Evolutionary conservation across 1,140 invertebrate genomes (phyloP), one percentile per base, ranked within the genome.

Genomic region (Medauroidea extradentata): DNA sequence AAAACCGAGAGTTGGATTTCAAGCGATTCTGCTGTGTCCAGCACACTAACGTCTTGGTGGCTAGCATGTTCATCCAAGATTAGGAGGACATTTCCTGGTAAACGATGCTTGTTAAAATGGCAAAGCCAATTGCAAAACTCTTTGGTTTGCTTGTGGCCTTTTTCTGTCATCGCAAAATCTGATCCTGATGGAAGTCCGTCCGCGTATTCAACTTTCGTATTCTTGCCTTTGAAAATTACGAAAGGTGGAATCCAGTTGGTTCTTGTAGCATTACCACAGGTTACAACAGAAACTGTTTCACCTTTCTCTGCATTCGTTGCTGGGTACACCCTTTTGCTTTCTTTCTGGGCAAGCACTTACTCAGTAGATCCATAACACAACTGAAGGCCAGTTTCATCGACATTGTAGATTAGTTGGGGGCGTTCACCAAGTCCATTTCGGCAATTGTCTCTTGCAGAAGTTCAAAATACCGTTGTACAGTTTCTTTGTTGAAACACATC

Each of bases 371-470:
- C 38, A 25, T 57, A 48, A 5, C 39, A 24, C 16, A 53, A 18
- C 19, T 59, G 57, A 16, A 59, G 23, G 8, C 50, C 57, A 53
- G 49, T 41, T 53, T 59, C 50, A 50, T 59, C 51, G 19, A 53
- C 57, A 42, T 59, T 54, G 23, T 39, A 59, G 16, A 59, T 53
- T n/a, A 41, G 38, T 42, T 59, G 50, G 0, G 14, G 50, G 16
- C 44, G 23, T 24, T 59, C 25, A 18, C 29, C 13, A 53, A 53
- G 27, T 2, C 3, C 8, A 7, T 19, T 44, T 7, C 23, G 5
- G 14, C 23, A 8, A 44, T 2, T 8, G n/a, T 44, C 23, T 44
- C 23, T n/a, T n/a, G 8, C 18, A 44, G 43, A 21, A 7, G 43
- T 44, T 44, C n/a, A n/a, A 9, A 44, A 21, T 19, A 2, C 16